Base-by-base conservation (phyloP, 1,140 invertebrate species). In the Zaprionus capensis region DNA sequence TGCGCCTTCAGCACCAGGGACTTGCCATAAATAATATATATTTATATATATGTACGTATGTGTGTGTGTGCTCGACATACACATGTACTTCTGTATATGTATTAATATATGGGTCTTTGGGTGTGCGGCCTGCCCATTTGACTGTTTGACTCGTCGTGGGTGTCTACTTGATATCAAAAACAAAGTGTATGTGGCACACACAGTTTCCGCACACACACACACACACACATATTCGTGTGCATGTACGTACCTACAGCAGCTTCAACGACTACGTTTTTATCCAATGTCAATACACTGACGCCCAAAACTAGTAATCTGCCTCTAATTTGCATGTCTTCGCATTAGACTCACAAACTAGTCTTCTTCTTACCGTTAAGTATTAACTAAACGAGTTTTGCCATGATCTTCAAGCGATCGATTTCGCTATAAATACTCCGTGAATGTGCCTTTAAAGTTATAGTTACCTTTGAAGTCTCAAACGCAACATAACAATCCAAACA, bases 21-120 rank as follows among this genome's bases (percentile, higher is more conserved):
- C 85, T 81, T 63, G 85, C 79, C 83, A 85, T 88, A 88, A 90
- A 90, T 88, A 88, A 71, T 80, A 86, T 57, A 85, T 66, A 64
- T 17, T 59, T n/a, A 36, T 9, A 55, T 41, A 61, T 31, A 38
- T 15, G 28, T 12, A 34, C n/a, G 14, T 31, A 1, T 12, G 17
- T 51, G 11, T 51, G 20, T 51, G 9, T 51, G 20, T 49, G 12
- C n/a, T 38, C 11, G 4, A 56, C 36, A 65, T 56, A 66, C 53
- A 66, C 63, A 38, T 38, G 2, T 41, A n/a, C 5, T 15, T 44
- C 9, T 57, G 20, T 57, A 17, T 57, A 57, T 55, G 51, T 26
- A 9, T 24, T 53, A 53, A 53, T 56, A 56, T 56, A 31, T 56
- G 53, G 26, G 20, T 53, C 46, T 46, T 64, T 59, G 55, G 49